Evolutionary conservation across 1,140 invertebrate genomes (phyloP), one percentile per base, ranked within the genome.

Genomic region (Drosophila mojavensis): DNA sequence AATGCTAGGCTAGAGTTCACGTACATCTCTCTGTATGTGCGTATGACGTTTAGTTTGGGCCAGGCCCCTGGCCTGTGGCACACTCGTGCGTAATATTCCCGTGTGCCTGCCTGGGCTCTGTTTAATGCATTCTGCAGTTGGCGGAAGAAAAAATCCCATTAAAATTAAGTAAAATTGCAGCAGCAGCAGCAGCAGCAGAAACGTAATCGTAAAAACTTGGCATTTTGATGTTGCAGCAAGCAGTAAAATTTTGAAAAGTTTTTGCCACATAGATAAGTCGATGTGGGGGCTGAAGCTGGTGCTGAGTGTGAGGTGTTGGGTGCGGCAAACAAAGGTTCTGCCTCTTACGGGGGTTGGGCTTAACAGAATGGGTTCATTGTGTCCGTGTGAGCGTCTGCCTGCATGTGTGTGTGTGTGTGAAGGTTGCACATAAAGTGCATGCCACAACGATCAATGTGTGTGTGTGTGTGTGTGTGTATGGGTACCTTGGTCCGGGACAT

Each of bases 121-220:
- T 89, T 88, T 88, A 88, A 89, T 88, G 84, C 83, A 89, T 88
- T 88, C 77, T 88, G 84, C 84, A 88, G 84, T 88, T 88, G 83
- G 77, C 84, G 84, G 77, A 88, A 88, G 84, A 83, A 88, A 86
- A 88, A 88, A 89, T 89, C 81, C 90, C 89, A 91, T 91, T 91
- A 91, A 91, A 91, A 91, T 91, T 91, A 91, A 91, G 89, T 91
- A 91, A 91, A 91, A 91, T 91, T 91, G 89, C 89, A 89, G 68
- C 83, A 69, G 71, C 71, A 81, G 78, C 71, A 66, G 60, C 41
- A 77, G 70, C 72, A 33, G 33, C 33, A 33, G 33, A 33, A 75
- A 69, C 69, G 84, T 81, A 90, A 89, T 89, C 84, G 85, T 89
- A 89, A 89, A 89, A 89, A 88, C 84, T 89, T 89, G 83, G 83